Evolutionary conservation across 2,888 invertebrate species (phyloP), one percentile per base, ranked within the genome.

Genomic region (Drosophila colorata): DNA sequence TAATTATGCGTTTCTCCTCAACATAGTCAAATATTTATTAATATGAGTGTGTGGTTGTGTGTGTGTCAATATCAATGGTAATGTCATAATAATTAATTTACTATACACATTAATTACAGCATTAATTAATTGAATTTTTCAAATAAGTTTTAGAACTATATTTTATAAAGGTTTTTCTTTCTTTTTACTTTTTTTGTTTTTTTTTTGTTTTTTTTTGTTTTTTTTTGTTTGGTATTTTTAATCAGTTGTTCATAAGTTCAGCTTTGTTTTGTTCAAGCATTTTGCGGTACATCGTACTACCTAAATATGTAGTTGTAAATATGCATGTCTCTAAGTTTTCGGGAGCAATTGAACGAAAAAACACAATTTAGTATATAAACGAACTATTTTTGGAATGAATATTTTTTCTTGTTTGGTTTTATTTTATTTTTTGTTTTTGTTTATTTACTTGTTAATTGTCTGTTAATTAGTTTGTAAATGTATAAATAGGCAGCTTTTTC

Each of bases 81-180:
- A 79, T 80, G 75, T 69, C 69, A 70, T 76, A 82, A 82, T 79
- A 76, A 79, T 82, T 76, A 71, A 69, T 70, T 83, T 69, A 79
- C 80, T 84, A 85, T 84, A 78, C 83, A 87, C 86, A 84, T 78
- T 87, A 78, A 87, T 78, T 85, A 77, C 78, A 87, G 83, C 83
- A 70, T 49, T 83, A 83, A 68, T 78, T 75, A 80, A 83, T 74
- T 80, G 75, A 80, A 58, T 78, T 68, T 77, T 33, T 33, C 65
- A 87, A 82, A 82, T 80, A 80, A 86, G 68, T 68, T 51, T 46
- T 69, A 80, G 60, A 80, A 67, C 84, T 84, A 84, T 78, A 2
- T 49, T 53, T 53, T 55, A 41, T 40, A 47, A 40, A 61, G 11
- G 31, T 28, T 18, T 48, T 7, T 33, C 49, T 33, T 37, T 46